Evolutionary conservation across 2,113 vertebrate genomes (phyloP).

Genomic region (Mobula birostris): DNA sequence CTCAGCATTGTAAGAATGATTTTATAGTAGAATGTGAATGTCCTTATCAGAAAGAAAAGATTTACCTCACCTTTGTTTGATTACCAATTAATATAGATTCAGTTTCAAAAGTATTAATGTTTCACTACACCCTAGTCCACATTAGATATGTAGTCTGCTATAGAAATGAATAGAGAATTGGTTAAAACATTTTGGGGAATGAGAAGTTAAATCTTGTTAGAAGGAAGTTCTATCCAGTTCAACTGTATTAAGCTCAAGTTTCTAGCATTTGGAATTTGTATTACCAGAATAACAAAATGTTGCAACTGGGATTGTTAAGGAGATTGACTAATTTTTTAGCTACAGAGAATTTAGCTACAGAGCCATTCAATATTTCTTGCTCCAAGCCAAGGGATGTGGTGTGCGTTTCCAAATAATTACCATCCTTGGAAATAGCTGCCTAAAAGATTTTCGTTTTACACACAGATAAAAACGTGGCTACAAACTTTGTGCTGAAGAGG

Average conservation of each 20-base stretch:
- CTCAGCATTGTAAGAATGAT: background rate
- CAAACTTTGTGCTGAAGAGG: slow-evolving; percentile 37
- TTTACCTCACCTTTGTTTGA: background rate
- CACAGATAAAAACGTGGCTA: slow-evolving; percentile 35
- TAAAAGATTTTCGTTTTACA: slow-evolving; percentile 37
- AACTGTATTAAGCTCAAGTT: background rate
- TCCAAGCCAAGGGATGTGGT: slow-evolving; percentile 23
- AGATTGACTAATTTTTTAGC: background rate
- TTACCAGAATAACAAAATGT: background rate
- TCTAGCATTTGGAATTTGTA: slow-evolving; percentile 19
- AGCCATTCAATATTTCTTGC: background rate
- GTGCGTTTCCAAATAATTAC: slow-evolving; percentile 22
- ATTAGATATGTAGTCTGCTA: background rate
- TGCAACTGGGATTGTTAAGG: background rate
- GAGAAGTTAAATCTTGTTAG: background rate
- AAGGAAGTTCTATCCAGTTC: background rate
- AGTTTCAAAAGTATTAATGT: background rate
- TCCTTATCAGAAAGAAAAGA: background rate
- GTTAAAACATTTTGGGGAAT: background rate
- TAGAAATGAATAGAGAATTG: slow-evolving; percentile 2
- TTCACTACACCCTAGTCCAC: too few relatives aligned
- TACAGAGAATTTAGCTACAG: background rate
- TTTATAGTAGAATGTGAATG: background rate
- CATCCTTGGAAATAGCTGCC: slow-evolving; percentile 25
- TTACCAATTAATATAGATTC: background rate